These are phyloP conservation scores for Nephrotoma flavescens DNA, from an alignment of 2,888 invertebrate genomes.

Conservation along the genomic window DNA sequence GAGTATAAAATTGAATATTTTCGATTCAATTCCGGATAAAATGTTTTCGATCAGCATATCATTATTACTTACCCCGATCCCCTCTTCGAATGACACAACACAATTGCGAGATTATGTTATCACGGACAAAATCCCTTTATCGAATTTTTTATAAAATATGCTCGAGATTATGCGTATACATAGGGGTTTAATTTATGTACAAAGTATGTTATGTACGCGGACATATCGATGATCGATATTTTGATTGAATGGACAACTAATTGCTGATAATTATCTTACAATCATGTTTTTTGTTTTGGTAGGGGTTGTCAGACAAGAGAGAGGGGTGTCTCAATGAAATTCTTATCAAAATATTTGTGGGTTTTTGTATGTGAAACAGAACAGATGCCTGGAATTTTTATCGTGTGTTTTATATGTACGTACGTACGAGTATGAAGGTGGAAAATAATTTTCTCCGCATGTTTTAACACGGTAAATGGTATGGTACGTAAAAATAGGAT, in stretches of 20 bases:
- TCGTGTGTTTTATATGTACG: not conserved
- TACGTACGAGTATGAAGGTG: not conserved
- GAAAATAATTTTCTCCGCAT: not conserved
- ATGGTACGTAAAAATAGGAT: not conserved
- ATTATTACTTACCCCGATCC: not conserved
- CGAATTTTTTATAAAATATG: not conserved
- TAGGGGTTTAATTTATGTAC: not conserved
- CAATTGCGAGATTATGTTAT: not conserved
- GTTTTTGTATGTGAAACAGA: not conserved
- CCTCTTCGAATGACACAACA: not conserved
- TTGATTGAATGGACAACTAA: not conserved
- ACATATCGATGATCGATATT: not conserved
- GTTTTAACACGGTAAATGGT: not conserved
- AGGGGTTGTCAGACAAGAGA: not conserved
- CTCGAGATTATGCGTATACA: not conserved
- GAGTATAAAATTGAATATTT: not conserved
- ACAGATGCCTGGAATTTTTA: not conserved
- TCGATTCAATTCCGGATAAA: not conserved
- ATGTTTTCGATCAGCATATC: not conserved
- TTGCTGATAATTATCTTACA: conserved; percentile 3
- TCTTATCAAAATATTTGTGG: conserved; percentile 3
- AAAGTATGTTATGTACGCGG: not conserved
- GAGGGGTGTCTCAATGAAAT: not conserved
- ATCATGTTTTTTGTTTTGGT: not conserved
- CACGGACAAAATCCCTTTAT: not conserved